A percentile compares a stretch with the other conserved stretches of the same genome.
phyloP scores from a whole-genome alignment of 2,888 invertebrate genomes.

The Strigamia transsilvanica region DNA sequence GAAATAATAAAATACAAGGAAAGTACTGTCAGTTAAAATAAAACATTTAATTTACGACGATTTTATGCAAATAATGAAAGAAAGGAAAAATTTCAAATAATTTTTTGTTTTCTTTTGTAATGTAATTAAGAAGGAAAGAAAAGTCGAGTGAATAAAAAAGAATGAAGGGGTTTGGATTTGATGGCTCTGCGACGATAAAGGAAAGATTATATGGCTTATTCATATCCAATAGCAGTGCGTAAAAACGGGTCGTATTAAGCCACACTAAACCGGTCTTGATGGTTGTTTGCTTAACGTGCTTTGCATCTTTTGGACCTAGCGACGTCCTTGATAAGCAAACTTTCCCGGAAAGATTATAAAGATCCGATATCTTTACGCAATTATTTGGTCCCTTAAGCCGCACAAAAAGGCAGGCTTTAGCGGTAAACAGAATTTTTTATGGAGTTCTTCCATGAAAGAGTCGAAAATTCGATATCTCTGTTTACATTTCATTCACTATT shows the following conservation, averaged over 20 bases:
- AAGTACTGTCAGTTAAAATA: background rate
- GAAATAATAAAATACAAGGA: background rate
- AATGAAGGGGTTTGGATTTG: slow-evolving; percentile 17
- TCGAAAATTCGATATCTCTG: background rate
- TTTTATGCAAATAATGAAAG: too few species aligned
- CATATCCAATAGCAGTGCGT: slow-evolving; percentile 5
- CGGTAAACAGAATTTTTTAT: background rate
- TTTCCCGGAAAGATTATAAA: slow-evolving; percentile 6
- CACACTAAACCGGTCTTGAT: slow-evolving; percentile 9
- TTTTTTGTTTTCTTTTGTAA: too few species aligned
- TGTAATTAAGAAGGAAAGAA: background rate
- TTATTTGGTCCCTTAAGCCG: background rate
- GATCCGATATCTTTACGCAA: background rate
- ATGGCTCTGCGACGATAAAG: slow-evolving; percentile 17
- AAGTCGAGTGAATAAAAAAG: background rate
- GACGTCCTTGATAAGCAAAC: background rate
- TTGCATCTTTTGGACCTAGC: background rate
- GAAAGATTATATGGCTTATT: background rate
- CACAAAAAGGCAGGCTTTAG: background rate
- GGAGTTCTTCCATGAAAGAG: background rate
- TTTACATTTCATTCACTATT: too few species aligned
- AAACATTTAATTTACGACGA: too few species aligned
- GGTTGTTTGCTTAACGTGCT: slow-evolving; percentile 23
- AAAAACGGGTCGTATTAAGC: slow-evolving; percentile 16
- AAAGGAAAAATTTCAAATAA: too few species aligned